A percentile compares a stretch with the other conserved stretches of the same genome.
These are phyloP conservation scores for Oryctolagus cuniculus DNA, from an alignment of 2,113 vertebrate species.

Conservation along the genomic window DNA sequence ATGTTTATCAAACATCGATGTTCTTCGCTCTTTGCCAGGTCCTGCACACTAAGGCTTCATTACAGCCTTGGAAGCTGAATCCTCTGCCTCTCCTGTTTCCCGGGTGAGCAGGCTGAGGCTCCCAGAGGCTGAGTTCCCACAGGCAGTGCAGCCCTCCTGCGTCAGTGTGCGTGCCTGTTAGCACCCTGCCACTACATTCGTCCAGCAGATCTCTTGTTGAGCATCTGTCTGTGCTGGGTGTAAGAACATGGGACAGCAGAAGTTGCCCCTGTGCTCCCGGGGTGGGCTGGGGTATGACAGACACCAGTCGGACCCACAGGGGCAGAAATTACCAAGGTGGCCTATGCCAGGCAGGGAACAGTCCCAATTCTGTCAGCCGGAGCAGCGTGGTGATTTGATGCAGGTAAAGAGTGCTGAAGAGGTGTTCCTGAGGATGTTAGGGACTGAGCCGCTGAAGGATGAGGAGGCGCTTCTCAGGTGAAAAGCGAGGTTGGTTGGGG, in stretches of 20 bases:
- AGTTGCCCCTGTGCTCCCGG: background rate
- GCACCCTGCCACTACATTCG: background rate
- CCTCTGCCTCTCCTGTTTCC: background rate
- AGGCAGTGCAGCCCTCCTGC: background rate
- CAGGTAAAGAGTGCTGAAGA: background rate
- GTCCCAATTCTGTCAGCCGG: background rate
- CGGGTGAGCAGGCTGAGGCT: background rate
- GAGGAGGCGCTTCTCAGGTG: background rate
- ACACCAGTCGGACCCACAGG: background rate
- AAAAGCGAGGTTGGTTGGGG: background rate
- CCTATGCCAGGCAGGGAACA: background rate
- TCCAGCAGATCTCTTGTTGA: background rate
- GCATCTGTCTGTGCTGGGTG: background rate
- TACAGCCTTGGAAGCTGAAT: background rate
- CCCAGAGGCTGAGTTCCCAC: background rate
- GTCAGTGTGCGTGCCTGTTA: background rate
- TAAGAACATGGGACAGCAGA: background rate
- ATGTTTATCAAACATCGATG: background rate
- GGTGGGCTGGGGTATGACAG: background rate
- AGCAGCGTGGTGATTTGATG: background rate
- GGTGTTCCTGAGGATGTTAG: background rate
- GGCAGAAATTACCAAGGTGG: background rate
- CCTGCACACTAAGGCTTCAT: background rate
- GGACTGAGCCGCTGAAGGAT: background rate
- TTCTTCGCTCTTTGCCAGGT: background rate